Base-by-base conservation (phyloP, 2,888 invertebrate species). In the Papilio demoleus region DNA sequence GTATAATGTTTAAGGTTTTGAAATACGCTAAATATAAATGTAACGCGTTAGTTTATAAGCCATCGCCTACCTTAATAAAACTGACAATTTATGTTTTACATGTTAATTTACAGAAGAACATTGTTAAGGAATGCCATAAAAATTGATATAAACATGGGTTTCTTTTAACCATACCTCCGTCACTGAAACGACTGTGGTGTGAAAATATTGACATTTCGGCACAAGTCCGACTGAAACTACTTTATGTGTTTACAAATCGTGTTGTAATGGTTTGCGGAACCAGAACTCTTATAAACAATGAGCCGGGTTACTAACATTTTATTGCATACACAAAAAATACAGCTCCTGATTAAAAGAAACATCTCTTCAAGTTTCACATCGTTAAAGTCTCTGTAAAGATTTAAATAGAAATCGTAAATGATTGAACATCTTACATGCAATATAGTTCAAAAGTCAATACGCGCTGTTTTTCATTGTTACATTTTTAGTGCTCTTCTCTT, bases 241-340 rank as follows among this genome's bases (percentile, higher is more conserved):
- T 70, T 71, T 68, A 67, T 65, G 68, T 64, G 68, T 70, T 70
- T 67, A 70, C 61, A 70, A 68, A 68, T 67, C 66, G 61, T 64
- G 63, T 68, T 70, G 65, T 50, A 64, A 64, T 64, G 45, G 67
- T 70, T 67, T 67, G 62, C 53, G 53, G 65, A 72, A 69, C 70
- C 71, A 66, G 70, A 62, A 68, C 68, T 27, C 61, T 63, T 56
- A 63, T 70, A 71, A 73, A 71, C 70, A 68, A 42, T 64, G 42
- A 27, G 59, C 22, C 31, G 5, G 22, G 38, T 65, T 53, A 69
- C 68, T 68, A 68, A 65, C 40, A 27, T 69, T 69, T 61, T 69
- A 65, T 69, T 42, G 53, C 40, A 31, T 38, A 59, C 42, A 60
- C 68, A 53, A 61, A 65, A 53, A 65, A 63, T 50, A 65, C 60